These are phyloP conservation scores for Streptopelia turtur DNA, from an alignment of 2,797 vertebrate species.

Conservation along the genomic window DNA sequence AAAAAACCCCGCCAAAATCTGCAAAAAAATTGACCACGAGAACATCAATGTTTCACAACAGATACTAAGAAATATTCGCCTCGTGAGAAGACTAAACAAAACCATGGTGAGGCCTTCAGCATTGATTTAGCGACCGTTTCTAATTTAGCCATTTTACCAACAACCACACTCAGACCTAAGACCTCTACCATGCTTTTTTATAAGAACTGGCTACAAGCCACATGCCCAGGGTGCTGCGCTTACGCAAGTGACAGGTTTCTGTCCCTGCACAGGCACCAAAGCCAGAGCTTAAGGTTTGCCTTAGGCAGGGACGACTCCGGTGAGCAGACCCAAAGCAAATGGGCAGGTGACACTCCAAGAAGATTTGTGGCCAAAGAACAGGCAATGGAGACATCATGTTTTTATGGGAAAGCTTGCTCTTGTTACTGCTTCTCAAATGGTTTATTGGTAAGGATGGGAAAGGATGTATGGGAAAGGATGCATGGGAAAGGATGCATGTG, in stretches of 20 bases:
- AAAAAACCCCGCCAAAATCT: not conserved
- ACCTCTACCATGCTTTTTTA: fast-evolving
- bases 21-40: not conserved
- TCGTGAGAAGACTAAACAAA: not conserved
- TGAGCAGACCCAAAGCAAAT: fast-evolving
- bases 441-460: not conserved
- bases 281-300: fast-evolving
- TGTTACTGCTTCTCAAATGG: not conserved
- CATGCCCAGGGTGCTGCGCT: not conserved
- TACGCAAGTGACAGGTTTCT: not conserved
- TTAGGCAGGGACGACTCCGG: not conserved
- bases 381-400: fast-evolving
- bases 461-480: not conserved
- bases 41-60: fast-evolving
- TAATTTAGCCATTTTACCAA: not conserved
- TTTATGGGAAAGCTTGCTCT: not conserved
- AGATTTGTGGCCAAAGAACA: not conserved
- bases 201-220: not conserved
- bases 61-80: not conserved
- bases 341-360: fast-evolving
- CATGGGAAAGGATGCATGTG: not conserved
- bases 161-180: not conserved
- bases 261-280: not conserved
- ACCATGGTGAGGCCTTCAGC: not conserved
- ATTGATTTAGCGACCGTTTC: not conserved